Percentiles rank a stretch among this genome's conserved stretches.
Evolutionary conservation across 1,140 invertebrate genomes (phyloP).

Genomic region (Brachionus koreanus): DNA sequence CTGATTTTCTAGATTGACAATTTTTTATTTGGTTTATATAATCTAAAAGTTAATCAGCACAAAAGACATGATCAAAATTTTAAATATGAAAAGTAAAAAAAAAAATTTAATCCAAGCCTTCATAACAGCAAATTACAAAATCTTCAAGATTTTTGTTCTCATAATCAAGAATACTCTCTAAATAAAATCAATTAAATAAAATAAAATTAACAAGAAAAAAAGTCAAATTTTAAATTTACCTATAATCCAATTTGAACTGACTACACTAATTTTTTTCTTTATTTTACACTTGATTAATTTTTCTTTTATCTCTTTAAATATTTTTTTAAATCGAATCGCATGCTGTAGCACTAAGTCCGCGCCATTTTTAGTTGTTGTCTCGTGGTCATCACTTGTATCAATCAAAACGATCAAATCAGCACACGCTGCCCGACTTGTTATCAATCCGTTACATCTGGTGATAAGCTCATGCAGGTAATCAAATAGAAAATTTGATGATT

Average conservation of each 20-base stretch:
- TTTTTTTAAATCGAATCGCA: background rate
- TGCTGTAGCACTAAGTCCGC: background rate
- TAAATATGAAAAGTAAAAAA: background rate
- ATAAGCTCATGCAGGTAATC: slow-evolving; percentile 15
- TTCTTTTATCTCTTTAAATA: background rate
- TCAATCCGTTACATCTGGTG: slow-evolving; percentile 6
- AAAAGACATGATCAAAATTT: background rate
- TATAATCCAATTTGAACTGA: slow-evolving; percentile 13
- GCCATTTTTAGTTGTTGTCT: background rate
- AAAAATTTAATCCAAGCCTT: background rate
- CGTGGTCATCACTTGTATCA: background rate
- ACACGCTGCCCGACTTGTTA: slow-evolving; percentile 23
- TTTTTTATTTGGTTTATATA: too few species aligned
- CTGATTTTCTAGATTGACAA: too few species aligned
- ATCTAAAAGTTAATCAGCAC: background rate
- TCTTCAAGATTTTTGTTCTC: background rate
- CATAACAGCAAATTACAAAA: background rate
- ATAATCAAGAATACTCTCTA: background rate
- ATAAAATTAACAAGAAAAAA: background rate
- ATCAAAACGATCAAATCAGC: background rate
- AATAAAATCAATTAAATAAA: background rate
- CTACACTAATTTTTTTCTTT: background rate
- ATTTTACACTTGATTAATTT: slow-evolving; percentile 9
- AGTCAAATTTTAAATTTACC: background rate
- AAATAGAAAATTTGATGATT: background rate